Evolutionary conservation across 2,797 vertebrate genomes (phyloP), one percentile per base, ranked within the genome.

Genomic region (Hypotaenidia okinawae): DNA sequence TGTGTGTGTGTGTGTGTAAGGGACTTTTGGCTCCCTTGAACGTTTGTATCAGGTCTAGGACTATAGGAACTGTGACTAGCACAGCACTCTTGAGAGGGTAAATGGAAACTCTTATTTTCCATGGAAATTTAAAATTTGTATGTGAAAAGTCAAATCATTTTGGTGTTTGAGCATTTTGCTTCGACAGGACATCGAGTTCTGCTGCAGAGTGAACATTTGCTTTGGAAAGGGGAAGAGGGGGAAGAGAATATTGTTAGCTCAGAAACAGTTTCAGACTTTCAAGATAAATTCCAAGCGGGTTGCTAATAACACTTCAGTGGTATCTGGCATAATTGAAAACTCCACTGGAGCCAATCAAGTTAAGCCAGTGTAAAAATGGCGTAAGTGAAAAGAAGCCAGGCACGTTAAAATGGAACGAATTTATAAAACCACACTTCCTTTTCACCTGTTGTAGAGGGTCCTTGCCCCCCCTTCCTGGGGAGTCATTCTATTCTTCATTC

Each of bases 271-370:
- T 87, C 85, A 95, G 88, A 67, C 81, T 76, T 95, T 85, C 70
- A 87, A 79, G 57, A 87, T 90, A 93, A 94, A 95, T 92, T 96
- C 84, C 93, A 93, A 89, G 91, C 88, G 75, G 84, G 63, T 75
- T 94, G 94, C 83, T 95, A 97, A 90, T 95, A 96, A 93, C 91
- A 85, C 95, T 96, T 95, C 82, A 91, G 92, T 47, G 78, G 57
- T 74, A 93, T 90, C 86, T 80, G 72, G 75, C 88, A 95, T 96
- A 97, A 97, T 79, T 97, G 94, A 96, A 94, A 96, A 94, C 87
- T 96, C 95, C 91, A 93, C 84, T 96, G 94, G 91, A 97, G 89
- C 95, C 95, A 96, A 95, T 96, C 94, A 94, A 95, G 93, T 91
- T 97, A 96, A 95, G 94, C 85, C 85, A 79, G 87, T 93, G 95